phyloP scores from a whole-genome alignment of 2,797 vertebrate species.

The Poeciliopsis presidionis region DNA sequence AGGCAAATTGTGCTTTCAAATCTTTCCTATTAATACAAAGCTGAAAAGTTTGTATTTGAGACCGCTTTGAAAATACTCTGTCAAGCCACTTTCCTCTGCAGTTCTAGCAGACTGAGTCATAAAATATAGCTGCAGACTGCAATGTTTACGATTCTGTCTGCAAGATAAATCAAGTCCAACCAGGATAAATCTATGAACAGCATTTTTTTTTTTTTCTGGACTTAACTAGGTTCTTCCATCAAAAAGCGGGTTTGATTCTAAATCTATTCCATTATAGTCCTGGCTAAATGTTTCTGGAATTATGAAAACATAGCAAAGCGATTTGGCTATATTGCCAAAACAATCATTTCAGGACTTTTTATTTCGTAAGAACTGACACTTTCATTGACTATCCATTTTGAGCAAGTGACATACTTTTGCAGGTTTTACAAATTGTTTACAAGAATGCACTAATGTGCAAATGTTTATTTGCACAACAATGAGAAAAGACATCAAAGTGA shows the following conservation, averaged over 20 bases:
- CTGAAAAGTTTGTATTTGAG: not conserved
- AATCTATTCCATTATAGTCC: not conserved
- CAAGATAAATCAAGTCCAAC: not conserved
- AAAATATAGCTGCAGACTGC: not conserved
- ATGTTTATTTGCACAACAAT: not conserved
- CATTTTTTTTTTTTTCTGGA: not conserved
- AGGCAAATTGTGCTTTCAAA: not conserved
- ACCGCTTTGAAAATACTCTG: not conserved
- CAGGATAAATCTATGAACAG: not conserved
- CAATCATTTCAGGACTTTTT: not conserved
- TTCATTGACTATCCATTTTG: not conserved
- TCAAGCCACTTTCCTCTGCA: not conserved
- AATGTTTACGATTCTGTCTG: not conserved
- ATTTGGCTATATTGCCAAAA: not conserved
- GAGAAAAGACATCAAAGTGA: not conserved
- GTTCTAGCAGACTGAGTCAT: not conserved
- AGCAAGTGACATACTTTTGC: not conserved
- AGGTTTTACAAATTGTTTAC: not conserved
- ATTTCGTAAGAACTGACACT: not conserved
- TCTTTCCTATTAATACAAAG: not conserved
- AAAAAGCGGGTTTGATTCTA: not conserved
- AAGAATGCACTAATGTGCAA: not conserved
- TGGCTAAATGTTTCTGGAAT: not conserved
- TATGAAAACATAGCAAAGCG: not conserved
- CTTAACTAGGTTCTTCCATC: not conserved